Evolutionary conservation across 2,888 invertebrate genomes (phyloP), one percentile per base, ranked within the genome.

Genomic region (Spialia ferax): DNA sequence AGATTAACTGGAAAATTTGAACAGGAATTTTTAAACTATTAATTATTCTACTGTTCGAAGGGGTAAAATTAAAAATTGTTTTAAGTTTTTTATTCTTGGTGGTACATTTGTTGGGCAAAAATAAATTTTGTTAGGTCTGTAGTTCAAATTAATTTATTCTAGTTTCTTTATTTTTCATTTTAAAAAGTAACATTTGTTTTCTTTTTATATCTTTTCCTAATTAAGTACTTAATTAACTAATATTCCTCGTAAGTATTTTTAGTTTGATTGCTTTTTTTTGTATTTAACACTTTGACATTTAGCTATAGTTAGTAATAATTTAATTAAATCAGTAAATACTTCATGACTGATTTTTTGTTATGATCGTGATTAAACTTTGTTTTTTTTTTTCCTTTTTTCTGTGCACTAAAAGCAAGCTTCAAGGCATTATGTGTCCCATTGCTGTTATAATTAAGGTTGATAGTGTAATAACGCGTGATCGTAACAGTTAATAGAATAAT

Each of bases 231-330:
- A 63, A 63, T 20, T 55, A 55, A 10, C 18, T 20, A 38, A 22
- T 15, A 11, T 10, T 42, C 42, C 11, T 45, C n/a, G 6, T 26
- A 59, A 45, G 57, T n/a, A 35, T 32, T 29, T 32, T 50, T 52
- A 50, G 15, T 66, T 56, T 56, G 20, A 20, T 54, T 42, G 3
- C n/a, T n/a, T n/a, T n/a, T 61, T 54, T 60, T 60, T 42, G 11
- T 65, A 32, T 59, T 66, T 66, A 60, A 66, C 15, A 5, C 13
- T 45, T 66, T 66, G 64, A 65, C 64, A 65, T 56, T 56, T 65
- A 57, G 56, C n/a, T 18, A 11, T 38, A 65, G 48, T 65, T 65
- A 63, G 64, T 55, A 11, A 13, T 59, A 38, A 38, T 38, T 65
- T 38, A 23, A 56, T 56, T 42, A 54, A 63, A 63, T 56, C 20